These are phyloP conservation scores for Rutpela maculata DNA, from an alignment of 2,888 invertebrate genomes.

Conservation along the genomic window DNA sequence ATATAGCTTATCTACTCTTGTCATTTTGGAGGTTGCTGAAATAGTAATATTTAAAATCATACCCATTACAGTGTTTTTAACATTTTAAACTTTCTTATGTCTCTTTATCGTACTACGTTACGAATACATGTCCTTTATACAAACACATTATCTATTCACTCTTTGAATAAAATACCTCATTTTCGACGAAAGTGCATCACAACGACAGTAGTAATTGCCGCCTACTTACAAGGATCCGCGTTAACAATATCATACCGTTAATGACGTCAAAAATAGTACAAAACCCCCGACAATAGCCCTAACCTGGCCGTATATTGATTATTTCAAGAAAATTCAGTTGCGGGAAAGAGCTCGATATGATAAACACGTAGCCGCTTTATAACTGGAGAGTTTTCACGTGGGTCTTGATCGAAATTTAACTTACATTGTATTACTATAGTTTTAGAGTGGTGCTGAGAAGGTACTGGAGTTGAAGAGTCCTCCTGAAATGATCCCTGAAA, in stretches of 20 bases:
- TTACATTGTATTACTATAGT: conserved; percentile 35
- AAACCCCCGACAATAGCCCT: conserved; percentile 25
- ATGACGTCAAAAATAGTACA: conserved; percentile 39
- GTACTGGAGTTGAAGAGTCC: conserved; percentile 14
- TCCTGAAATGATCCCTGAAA: conserved; percentile 53
- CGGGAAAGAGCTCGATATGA: conserved; percentile 45
- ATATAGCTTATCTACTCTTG: too few species aligned
- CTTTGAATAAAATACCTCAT: background rate
- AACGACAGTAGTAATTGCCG: conserved; percentile 1
- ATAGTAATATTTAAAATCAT: too few species aligned
- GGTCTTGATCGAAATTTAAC: conserved; percentile 20
- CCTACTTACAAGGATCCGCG: background rate
- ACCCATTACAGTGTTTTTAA: too few species aligned
- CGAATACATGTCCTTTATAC: background rate
- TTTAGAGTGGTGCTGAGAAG: conserved; percentile 31
- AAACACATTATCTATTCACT: background rate
- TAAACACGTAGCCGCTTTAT: conserved; percentile 32
- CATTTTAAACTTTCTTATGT: background rate
- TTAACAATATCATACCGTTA: background rate
- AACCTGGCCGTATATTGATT: conserved; percentile 51
- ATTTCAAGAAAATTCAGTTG: conserved; percentile 53
- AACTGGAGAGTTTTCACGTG: conserved; percentile 7
- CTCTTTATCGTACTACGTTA: background rate
- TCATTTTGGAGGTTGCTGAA: too few species aligned
- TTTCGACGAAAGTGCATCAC: background rate